These are phyloP conservation scores for Lacerta agilis DNA, from an alignment of 2,797 vertebrate species.

Conservation along the genomic window DNA sequence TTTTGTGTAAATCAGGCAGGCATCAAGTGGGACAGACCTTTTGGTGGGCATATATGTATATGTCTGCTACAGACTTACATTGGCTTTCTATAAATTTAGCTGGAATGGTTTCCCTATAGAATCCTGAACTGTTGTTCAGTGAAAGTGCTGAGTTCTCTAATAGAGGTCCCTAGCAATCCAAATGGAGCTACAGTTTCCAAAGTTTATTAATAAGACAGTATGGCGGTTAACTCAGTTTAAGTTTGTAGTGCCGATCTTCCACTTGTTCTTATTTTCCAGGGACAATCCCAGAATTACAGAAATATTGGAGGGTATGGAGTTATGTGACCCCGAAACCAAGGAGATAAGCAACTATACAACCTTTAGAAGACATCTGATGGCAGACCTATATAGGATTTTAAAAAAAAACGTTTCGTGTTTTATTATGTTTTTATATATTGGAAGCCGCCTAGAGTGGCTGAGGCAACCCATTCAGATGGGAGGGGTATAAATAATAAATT, in stretches of 20 bases:
- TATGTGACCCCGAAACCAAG: too few relatives aligned
- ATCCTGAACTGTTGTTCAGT: neutral
- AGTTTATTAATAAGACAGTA: neutral
- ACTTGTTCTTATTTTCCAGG: too few relatives aligned
- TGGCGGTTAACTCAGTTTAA: neutral
- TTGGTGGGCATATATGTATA: neutral
- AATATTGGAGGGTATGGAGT: too few relatives aligned
- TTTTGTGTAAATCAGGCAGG: neutral
- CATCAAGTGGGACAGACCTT: neutral
- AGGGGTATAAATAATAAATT: too few relatives aligned
- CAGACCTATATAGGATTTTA: too few relatives aligned
- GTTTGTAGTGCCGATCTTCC: neutral
- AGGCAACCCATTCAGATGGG: too few relatives aligned
- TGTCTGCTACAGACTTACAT: neutral
- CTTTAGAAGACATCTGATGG: too few relatives aligned
- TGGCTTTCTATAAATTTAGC: neutral
- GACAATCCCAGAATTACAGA: neutral
- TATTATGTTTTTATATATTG: too few relatives aligned
- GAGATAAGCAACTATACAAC: too few relatives aligned
- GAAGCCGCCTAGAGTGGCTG: too few relatives aligned
- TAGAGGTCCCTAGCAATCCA: neutral
- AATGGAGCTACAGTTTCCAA: neutral
- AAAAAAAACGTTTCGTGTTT: too few relatives aligned
- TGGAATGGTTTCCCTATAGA: neutral
- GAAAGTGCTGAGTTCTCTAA: neutral